Conservation (phyloP, 1,140 invertebrate genomes). For the Acromyrmex echinatior region DNA sequence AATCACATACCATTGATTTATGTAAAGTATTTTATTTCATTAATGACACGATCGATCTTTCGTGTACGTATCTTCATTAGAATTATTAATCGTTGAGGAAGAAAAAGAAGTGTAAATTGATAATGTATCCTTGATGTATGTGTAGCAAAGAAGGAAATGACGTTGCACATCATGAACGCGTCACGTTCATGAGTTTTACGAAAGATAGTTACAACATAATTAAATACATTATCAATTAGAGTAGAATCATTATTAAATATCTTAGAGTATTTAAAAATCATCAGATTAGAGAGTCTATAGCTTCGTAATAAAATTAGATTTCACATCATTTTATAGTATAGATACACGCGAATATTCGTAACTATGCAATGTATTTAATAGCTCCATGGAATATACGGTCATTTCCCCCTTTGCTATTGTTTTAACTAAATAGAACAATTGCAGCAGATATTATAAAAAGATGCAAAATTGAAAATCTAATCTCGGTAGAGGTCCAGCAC, state of each 20-base stretch:
- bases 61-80: slow-evolving; percentile 68
- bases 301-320: slow-evolving; percentile 50
- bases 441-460: slow-evolving; percentile 46
- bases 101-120: slow-evolving; percentile 63
- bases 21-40: slow-evolving; percentile 33
- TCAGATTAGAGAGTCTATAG: slow-evolving; percentile 35
- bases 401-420: slow-evolving; percentile 72
- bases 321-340: slow-evolving; percentile 53
- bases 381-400: neutral
- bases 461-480: slow-evolving; percentile 38
- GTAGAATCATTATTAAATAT: slow-evolving; percentile 20
- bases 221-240: neutral
- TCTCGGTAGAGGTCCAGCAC: slow-evolving; percentile 52
- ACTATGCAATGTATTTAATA: slow-evolving; percentile 3
- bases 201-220: slow-evolving; percentile 8
- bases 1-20: slow-evolving; percentile 10
- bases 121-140: slow-evolving; percentile 40
- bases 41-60: slow-evolving; percentile 54
- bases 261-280: slow-evolving; percentile 37
- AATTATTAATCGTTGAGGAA: slow-evolving; percentile 66
- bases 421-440: slow-evolving; percentile 67
- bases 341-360: neutral
- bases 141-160: slow-evolving; percentile 70
- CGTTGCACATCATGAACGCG: slow-evolving; percentile 23
- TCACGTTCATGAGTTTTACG: slow-evolving; percentile 17